Evolutionary conservation across 2,797 vertebrate genomes (phyloP).

Genomic region (Chelon auratus): DNA sequence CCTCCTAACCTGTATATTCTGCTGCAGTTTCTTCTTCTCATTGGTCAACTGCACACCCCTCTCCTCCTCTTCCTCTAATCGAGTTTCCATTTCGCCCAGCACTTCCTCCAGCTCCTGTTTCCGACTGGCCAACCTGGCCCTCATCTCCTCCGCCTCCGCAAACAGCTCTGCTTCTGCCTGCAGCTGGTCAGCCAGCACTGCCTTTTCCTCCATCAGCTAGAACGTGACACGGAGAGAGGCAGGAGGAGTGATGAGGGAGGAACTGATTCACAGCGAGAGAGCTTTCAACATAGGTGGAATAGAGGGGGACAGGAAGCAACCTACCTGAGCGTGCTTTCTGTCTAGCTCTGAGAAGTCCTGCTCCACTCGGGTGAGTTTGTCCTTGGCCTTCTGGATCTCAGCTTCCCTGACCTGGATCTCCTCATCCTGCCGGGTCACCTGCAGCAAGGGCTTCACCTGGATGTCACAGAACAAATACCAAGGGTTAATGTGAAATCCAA

Average conservation of each 20-base stretch:
- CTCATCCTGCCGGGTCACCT: slow-evolving; percentile 93
- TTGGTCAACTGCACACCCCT: slow-evolving; percentile 85
- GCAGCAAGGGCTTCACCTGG: slow-evolving; percentile 93
- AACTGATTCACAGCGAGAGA: background rate
- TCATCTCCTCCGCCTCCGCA: slow-evolving; percentile 91
- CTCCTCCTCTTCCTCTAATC: slow-evolving; percentile 92
- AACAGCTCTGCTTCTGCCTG: slow-evolving; percentile 92
- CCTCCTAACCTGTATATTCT: slow-evolving; percentile 87
- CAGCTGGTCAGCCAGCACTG: slow-evolving; percentile 89
- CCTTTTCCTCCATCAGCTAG: slow-evolving; percentile 89
- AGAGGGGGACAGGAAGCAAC: background rate
- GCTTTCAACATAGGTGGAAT: background rate
- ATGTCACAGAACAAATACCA: slow-evolving; percentile 25
- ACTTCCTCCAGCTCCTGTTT: slow-evolving; percentile 94
- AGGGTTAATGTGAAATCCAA: slow-evolving; percentile 5
- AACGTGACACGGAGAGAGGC: background rate
- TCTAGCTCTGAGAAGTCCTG: slow-evolving; percentile 87
- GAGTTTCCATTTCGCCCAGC: slow-evolving; percentile 88
- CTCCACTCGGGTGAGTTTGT: slow-evolving; percentile 85
- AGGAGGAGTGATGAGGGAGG: slow-evolving; percentile 8
- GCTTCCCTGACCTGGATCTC: slow-evolving; percentile 89
- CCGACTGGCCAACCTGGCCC: slow-evolving; percentile 86
- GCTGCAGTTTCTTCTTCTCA: slow-evolving; percentile 90
- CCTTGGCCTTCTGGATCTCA: slow-evolving; percentile 90
- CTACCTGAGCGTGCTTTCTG: slow-evolving; percentile 88